phyloP scores from a whole-genome alignment of 2,797 vertebrate genomes.

The Chlorospingus flavigularis region DNA sequence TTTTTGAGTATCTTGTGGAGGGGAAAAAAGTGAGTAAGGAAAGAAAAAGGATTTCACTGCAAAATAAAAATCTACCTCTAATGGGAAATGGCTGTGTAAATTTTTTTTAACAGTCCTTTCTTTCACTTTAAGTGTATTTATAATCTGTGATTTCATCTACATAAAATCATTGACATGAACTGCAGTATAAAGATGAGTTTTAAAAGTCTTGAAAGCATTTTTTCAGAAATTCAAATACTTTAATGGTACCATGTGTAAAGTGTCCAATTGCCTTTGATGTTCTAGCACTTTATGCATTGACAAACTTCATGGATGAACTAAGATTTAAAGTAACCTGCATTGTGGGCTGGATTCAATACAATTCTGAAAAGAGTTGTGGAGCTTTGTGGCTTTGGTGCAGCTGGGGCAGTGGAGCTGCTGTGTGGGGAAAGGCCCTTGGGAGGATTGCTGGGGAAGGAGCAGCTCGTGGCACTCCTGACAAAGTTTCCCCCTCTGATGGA shows the following conservation, averaged over 20 bases:
- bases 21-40: neutral
- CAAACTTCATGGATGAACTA: neutral
- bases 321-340: neutral
- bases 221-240: neutral
- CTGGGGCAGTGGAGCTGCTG: neutral
- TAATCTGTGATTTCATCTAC: neutral
- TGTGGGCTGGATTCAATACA: neutral
- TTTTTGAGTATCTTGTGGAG: neutral
- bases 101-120: neutral
- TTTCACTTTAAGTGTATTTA: neutral
- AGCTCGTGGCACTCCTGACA: neutral
- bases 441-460: neutral
- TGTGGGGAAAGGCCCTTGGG: neutral
- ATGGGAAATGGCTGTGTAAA: neutral
- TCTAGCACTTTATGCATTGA: neutral
- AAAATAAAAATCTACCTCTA: neutral
- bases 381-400: neutral
- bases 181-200: neutral
- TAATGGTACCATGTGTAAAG: neutral
- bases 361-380: neutral
- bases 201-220: neutral
- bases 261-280: neutral
- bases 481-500: neutral
- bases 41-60: neutral
- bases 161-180: neutral